These are phyloP conservation scores for Salpingus planirostris DNA, from an alignment of 2,888 invertebrate species.

Conservation along the genomic window DNA sequence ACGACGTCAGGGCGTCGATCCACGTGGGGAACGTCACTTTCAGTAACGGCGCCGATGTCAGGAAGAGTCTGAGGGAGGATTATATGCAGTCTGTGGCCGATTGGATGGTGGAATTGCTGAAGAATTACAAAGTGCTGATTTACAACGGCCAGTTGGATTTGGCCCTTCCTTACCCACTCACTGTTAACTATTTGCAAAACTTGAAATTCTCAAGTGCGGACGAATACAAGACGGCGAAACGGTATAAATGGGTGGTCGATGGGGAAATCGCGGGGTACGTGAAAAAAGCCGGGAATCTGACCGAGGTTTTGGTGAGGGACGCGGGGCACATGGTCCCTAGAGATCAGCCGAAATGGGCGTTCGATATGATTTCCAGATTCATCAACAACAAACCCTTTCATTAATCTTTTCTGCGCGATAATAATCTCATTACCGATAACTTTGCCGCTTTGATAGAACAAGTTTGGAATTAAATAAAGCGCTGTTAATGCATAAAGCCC, in stretches of 20 bases:
- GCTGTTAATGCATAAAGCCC: too few relatives aligned
- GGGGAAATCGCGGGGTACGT: constrained; percentile 67
- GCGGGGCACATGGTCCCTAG: constrained; percentile 78
- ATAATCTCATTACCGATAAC: too few relatives aligned
- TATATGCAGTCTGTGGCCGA: constrained; percentile 73
- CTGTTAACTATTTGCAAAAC: constrained; percentile 65
- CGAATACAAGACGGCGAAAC: constrained; percentile 55
- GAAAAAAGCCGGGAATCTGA: constrained; percentile 60
- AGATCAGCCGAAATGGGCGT: constrained; percentile 70
- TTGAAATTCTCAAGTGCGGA: constrained; percentile 59
- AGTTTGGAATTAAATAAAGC: too few relatives aligned
- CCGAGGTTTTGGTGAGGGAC: constrained; percentile 65
- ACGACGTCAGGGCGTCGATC: constrained; percentile 59
- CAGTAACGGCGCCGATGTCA: constrained; percentile 53
- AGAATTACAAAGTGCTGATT: constrained; percentile 62
- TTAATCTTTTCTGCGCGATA: too few relatives aligned
- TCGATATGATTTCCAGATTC: constrained; percentile 63
- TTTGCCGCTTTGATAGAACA: too few relatives aligned
- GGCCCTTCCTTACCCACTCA: constrained; percentile 80
- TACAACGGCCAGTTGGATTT: constrained; percentile 90
- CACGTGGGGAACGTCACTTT: constrained; percentile 79
- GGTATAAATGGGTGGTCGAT: constrained; percentile 62
- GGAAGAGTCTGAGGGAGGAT: constrained; percentile 62
- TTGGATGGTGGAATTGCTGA: constrained; percentile 59
- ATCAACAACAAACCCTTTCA: constrained; percentile 39